Percentiles rank a stretch among this genome's conserved stretches.
Evolutionary conservation across 2,888 invertebrate species (phyloP).

Genomic region (Dioctria rufipes): DNA sequence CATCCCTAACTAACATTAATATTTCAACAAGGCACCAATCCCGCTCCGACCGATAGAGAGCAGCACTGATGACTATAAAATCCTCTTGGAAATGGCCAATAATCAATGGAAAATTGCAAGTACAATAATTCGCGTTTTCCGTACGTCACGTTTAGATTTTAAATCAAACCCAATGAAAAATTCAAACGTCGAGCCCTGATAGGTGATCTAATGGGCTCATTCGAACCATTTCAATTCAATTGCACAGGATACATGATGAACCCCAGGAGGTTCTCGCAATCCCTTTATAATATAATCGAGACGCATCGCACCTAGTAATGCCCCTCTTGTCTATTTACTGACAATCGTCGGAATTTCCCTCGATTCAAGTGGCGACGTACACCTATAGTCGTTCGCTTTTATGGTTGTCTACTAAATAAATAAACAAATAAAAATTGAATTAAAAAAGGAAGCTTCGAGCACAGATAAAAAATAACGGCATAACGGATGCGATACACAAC

Average conservation of each 20-base stretch:
- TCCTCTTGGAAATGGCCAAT: neutral
- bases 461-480: constrained; percentile 50
- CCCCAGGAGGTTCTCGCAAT: constrained; percentile 12
- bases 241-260: constrained; percentile 10
- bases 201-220: constrained; percentile 16
- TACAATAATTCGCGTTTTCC: neutral
- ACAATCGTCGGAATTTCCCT: constrained; percentile 19
- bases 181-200: constrained; percentile 6
- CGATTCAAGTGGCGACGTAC: constrained; percentile 25
- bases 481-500: neutral
- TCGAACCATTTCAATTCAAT: constrained; percentile 24
- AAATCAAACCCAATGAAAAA: constrained; percentile 18
- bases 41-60: neutral
- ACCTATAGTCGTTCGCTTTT: constrained; percentile 46
- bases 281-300: constrained; percentile 5
- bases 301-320: constrained; percentile 37
- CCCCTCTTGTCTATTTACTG: constrained; percentile 21
- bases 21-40: neutral
- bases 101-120: neutral
- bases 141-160: constrained; percentile 11
- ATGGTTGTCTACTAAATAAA: constrained; percentile 51
- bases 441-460: constrained; percentile 41
- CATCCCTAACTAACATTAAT: neutral
- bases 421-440: constrained; percentile 54
- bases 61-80: neutral